phyloP scores from a whole-genome alignment of 2,113 vertebrate species.

The Laterallus jamaicensis region DNA sequence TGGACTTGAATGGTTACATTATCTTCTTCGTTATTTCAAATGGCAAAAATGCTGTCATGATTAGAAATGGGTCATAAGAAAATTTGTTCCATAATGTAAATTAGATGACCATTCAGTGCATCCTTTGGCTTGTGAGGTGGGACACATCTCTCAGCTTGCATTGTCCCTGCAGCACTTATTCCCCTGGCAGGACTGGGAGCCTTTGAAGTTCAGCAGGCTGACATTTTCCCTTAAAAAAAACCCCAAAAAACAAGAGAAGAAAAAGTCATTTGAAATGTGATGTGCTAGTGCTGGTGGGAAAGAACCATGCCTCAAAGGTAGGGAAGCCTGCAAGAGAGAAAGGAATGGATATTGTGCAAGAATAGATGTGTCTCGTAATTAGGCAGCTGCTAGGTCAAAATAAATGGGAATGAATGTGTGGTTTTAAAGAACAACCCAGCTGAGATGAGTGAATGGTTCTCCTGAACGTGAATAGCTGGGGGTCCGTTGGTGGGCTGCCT shows the following conservation, averaged over 20 bases:
- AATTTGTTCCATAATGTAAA: not conserved
- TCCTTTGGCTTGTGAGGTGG: not conserved
- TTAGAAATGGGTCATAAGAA: not conserved
- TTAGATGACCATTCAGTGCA: not conserved
- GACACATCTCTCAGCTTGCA: not conserved
- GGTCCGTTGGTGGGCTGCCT: not conserved
- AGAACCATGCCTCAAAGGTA: not conserved
- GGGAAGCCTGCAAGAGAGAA: not conserved
- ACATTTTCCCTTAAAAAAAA: not conserved
- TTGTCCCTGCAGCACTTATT: not conserved
- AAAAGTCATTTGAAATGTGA: not conserved
- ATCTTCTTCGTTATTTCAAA: not conserved
- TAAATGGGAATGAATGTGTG: not conserved
- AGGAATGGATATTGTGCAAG: not conserved
- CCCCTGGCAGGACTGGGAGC: not conserved
- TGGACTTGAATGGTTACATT: not conserved
- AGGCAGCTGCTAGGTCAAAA: not conserved
- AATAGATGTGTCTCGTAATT: not conserved
- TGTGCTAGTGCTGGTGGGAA: not conserved
- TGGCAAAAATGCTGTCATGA: not conserved
- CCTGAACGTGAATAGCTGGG: not conserved
- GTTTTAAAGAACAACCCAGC: not conserved
- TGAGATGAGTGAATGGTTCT: not conserved
- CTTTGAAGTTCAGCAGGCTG: not conserved
- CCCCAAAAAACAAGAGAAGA: not conserved